Base-by-base conservation (phyloP, 2,888 invertebrate species). In the Eugnorisma glareosa region DNA sequence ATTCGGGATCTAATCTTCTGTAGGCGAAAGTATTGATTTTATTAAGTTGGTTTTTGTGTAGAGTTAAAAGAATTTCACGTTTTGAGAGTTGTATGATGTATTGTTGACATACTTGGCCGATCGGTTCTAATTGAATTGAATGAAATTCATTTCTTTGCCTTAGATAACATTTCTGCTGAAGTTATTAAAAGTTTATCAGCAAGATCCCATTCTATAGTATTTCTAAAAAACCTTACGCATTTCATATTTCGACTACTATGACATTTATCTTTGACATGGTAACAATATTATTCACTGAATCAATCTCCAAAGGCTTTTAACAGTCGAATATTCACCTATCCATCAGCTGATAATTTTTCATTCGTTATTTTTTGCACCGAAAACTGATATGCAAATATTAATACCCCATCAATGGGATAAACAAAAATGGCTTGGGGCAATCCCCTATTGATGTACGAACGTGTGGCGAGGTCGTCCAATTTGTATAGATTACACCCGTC, bases 401-500 rank as follows among this genome's bases (percentile, higher is more conserved):
- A 91, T 90, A 88, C 85, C 79, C 88, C 81, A 86, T 89, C 87
- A 84, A 89, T 88, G 88, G 80, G 73, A 87, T 90, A 88, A 88
- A 90, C 84, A 91, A 89, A 90, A 88, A 83, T 84, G 80, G 80
- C 76, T 69, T 75, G 77, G 48, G 88, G 79, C 83, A 86, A 90
- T 89, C 88, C 87, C 88, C 87, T 89, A 90, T 91, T 90, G 89
- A 90, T 90, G 89, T 88, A 90, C 90, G 88, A 91, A 86, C 89
- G 90, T 89, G 87, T 87, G 89, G 84, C 83, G 74, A 89, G 84
- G 79, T 88, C 88, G 75, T 85, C 87, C 92, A 91, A 93, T 93
- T 93, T 91, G 92, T 92, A 91, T 92, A 92, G 93, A 93, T 94
- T 93, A 93, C 90, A 89, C 90, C 90, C 86, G 86, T 86, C 87